Evolutionary conservation across 2,113 vertebrate species (phyloP), one percentile per base, ranked within the genome.

Genomic region (Trachemys scripta): DNA sequence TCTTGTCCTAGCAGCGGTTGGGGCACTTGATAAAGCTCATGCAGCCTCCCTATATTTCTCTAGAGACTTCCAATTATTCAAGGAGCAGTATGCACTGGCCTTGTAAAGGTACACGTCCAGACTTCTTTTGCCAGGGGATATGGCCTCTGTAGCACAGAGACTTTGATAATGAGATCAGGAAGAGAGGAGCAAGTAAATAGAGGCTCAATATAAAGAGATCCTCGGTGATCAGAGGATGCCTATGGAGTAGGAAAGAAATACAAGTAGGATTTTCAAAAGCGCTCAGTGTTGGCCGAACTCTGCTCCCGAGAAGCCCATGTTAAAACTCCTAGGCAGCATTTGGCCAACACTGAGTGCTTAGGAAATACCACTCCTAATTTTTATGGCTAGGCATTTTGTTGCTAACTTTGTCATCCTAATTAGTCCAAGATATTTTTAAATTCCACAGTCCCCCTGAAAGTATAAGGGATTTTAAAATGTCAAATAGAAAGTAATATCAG

Each of bases 401-500:
- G 16, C 13, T 29, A 65, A 27, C 29, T 65, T 27, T 81, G 56
- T 25, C 57, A 69, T 51, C 51, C 25, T 22, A 85, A 65, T 42
- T 51, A 53, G 53, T 22, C 17, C 53, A 88, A 59, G 54, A 42
- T n/a, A 59, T 51, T 59, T 72, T 59, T 84, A 92, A 85, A 95
- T 80, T 80, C 84, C 86, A 50, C n/a, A 86, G 79, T 93, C 95
- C 89, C 89, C 90, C 90, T 85, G 50, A 14, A 85, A 82, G 76
- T 19, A 42, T 24, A 56, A 31, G 17, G 27, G 10, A 51, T 8
- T 17, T 85, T 65, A 35, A 85, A 17, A 35, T n/a, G 1, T 8
- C 35, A 38, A 35, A 85, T 94, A 80, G 82, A 92, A 94, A 96
- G 94, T 82, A 88, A 86, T 29, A 91, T 75, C 85, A 92, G 29